Evolutionary conservation across 2,797 vertebrate genomes (phyloP), one percentile per base, ranked within the genome.

Genomic region (Taeniopygia guttata): DNA sequence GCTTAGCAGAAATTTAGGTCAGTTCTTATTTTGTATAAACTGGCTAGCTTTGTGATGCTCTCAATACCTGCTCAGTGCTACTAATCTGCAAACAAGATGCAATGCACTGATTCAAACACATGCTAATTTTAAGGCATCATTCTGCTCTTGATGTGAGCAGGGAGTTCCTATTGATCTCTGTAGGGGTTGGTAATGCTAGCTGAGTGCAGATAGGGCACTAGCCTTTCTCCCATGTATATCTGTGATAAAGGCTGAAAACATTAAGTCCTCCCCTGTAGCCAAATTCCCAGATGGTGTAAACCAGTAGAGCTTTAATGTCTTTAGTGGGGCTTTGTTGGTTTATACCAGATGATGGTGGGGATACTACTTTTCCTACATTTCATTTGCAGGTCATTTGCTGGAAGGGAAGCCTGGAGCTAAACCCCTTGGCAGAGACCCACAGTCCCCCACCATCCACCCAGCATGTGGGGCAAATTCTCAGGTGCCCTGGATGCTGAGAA

Each of bases 1-100:
- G 94, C 94, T 94, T 96, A 95, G 84, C 69, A 95, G 89, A 96
- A 89, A 96, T 96, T 94, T 90, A 86, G 96, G 92, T 95, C 80
- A 94, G 26, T 91, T 96, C 85, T 93, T 88, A 68, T 89, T 94
- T 90, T 94, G 64, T 91, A 96, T 93, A 78, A 92, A 81, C 90
- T 91, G 88, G 80, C 63, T 95, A 84, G 75, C 56, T 95, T 96
- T 95, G 80, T 14, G 9, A 58, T 96, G 95, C 93, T 92, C 89
- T 95, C 86, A 89, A 93, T 96, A 95, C 89, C 95, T 92, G 36
- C 84, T 93, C 85, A 72, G 46, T 80, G 82, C 95, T 94, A 80
- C 86, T 91, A 92, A 93, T 95, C 94, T 94, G 94, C 93, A 96
- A 94, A 93, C 94, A 95, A 95, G 94, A 89, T 94, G 94, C 92